These are phyloP conservation scores for Aphelenchoides bicaudatus DNA, from an alignment of 2,888 invertebrate species.

Conservation along the genomic window DNA sequence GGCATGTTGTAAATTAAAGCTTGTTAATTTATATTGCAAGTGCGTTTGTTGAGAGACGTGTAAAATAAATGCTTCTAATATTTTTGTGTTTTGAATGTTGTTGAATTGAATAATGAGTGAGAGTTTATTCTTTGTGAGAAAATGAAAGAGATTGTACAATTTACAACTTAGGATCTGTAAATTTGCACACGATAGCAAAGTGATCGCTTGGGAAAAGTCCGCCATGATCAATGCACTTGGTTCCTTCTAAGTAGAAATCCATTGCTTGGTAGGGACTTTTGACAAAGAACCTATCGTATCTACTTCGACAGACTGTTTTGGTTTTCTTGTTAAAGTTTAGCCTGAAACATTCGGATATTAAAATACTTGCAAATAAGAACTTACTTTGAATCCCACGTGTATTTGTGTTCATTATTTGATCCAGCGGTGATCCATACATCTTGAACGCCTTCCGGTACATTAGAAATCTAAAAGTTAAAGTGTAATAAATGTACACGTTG, in stretches of 20 bases:
- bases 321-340: conserved; percentile 65
- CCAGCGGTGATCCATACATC: conserved; percentile 66
- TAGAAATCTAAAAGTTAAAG: no score
- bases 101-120: no score
- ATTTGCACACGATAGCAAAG: conserved; percentile 45
- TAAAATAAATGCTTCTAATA: no score
- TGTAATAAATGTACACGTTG: no score
- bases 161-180: conserved; percentile 25
- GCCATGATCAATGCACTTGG: conserved; percentile 43
- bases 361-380: no score
- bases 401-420: conserved; percentile 64
- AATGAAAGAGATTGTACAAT: no score
- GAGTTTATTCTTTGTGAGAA: no score
- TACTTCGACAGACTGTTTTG: conserved; percentile 52
- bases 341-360: no score
- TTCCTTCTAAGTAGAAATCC: conserved; percentile 48
- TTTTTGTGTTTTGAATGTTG: no score
- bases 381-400: conserved; percentile 69
- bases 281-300: conserved; percentile 65
- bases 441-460: conserved; percentile 60
- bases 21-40: no score
- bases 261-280: conserved; percentile 40
- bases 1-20: no score
- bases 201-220: conserved; percentile 56
- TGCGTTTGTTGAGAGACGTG: no score